Evolutionary conservation across 2,888 invertebrate species (phyloP).

Genomic region (Megalurothrips usitatus): DNA sequence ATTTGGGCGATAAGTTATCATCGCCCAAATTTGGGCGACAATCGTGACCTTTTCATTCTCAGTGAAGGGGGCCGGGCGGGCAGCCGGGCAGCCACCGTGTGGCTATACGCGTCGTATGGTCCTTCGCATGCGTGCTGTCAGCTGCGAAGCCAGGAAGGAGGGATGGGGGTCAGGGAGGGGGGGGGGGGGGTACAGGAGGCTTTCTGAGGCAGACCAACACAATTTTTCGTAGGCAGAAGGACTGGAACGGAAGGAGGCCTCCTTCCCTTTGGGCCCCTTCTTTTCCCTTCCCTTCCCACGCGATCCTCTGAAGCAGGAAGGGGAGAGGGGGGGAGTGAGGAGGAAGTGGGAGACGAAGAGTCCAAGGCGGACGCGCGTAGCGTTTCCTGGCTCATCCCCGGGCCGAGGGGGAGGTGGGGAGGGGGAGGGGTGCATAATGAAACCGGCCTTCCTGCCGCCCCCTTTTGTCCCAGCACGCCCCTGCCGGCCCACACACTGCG

Average conservation of each 20-base stretch:
- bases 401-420: background rate
- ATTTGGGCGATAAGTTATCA: too few species aligned
- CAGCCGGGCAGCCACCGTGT: too few species aligned
- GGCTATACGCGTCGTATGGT: too few species aligned
- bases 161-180: background rate
- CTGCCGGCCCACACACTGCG: background rate
- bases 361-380: background rate
- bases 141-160: too few species aligned
- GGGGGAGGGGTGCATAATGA: background rate
- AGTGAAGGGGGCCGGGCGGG: too few species aligned
- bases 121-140: too few species aligned
- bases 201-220: background rate
- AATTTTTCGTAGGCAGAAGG: background rate
- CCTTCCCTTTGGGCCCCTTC: background rate
- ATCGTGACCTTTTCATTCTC: too few species aligned
- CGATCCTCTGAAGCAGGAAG: background rate
- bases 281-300: background rate
- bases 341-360: background rate
- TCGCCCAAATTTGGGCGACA: too few species aligned
- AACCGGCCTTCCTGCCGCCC: background rate
- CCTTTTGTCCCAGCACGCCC: background rate
- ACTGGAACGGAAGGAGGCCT: background rate
- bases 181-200: background rate
- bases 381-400: background rate
- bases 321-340: background rate